These are phyloP conservation scores for Aporophyla lueneburgensis DNA, from an alignment of 2,888 invertebrate species.

Conservation along the genomic window DNA sequence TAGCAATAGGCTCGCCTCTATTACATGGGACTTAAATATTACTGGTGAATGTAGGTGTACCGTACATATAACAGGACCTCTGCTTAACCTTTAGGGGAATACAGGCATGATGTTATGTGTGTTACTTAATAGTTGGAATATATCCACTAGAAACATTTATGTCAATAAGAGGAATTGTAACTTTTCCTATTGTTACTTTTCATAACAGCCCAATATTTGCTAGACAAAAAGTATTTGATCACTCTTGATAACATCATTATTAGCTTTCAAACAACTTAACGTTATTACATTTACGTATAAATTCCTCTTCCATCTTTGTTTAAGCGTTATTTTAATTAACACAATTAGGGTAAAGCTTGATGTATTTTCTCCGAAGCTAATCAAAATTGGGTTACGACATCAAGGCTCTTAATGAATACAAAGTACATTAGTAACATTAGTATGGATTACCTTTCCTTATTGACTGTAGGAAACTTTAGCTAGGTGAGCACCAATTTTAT, in stretches of 20 bases:
- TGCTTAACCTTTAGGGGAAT: no score
- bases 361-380: conserved; percentile 26
- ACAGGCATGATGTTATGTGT: no score
- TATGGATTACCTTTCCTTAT: conserved; percentile 36
- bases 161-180: not conserved
- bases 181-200: not conserved
- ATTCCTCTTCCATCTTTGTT: conserved; percentile 17
- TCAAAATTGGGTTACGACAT: conserved; percentile 41
- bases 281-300: no score
- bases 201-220: not conserved
- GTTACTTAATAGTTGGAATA: no score
- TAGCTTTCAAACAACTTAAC: not conserved
- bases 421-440: conserved; percentile 45
- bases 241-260: not conserved
- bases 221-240: no score
- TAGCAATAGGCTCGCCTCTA: no score
- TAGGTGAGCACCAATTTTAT: not conserved
- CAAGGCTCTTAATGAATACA: conserved; percentile 42
- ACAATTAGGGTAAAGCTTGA: conserved; percentile 25
- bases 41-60: no score
- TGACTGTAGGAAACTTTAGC: not conserved
- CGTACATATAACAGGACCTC: no score
- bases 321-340: conserved; percentile 24
- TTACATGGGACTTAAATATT: no score
- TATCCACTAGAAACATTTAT: not conserved